Conservation (phyloP, 1,140 invertebrate species). For the Caenorhabditis tropicalis region DNA sequence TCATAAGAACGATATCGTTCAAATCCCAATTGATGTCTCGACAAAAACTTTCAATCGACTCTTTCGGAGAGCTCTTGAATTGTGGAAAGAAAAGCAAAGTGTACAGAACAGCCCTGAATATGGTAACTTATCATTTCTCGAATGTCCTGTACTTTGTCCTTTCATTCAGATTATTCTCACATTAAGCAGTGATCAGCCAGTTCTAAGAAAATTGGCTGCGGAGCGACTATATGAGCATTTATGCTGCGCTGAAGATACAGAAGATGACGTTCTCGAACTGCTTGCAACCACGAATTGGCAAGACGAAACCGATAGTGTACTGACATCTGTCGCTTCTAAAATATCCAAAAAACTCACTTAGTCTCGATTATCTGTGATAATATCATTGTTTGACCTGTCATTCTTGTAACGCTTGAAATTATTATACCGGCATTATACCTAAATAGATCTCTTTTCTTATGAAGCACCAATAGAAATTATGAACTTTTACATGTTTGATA, state of each 20-base stretch:
- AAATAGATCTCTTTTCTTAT: neutral
- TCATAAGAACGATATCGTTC: neutral
- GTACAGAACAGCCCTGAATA: neutral
- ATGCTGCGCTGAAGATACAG: neutral
- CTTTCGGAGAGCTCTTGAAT: slow-evolving; percentile 20
- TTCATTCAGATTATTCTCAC: neutral
- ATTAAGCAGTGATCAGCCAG: neutral
- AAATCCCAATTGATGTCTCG: neutral
- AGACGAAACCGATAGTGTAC: neutral
- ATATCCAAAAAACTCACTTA: neutral
- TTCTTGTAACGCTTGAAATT: neutral
- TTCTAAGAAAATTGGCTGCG: neutral
- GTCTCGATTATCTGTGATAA: neutral
- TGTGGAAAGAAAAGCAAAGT: slow-evolving; percentile 14
- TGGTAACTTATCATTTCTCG: neutral
- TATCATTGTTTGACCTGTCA: neutral
- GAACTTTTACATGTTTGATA: too few relatives aligned
- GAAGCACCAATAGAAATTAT: too few relatives aligned
- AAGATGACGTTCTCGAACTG: neutral
- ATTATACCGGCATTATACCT: neutral
- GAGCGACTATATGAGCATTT: slow-evolving; percentile 20
- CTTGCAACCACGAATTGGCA: slow-evolving; percentile 1
- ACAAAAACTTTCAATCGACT: neutral
- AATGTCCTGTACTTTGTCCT: neutral
- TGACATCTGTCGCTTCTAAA: neutral